Evolutionary conservation across 2,888 invertebrate genomes (phyloP), one percentile per base, ranked within the genome.

Genomic region (Melinaea menophilus): DNA sequence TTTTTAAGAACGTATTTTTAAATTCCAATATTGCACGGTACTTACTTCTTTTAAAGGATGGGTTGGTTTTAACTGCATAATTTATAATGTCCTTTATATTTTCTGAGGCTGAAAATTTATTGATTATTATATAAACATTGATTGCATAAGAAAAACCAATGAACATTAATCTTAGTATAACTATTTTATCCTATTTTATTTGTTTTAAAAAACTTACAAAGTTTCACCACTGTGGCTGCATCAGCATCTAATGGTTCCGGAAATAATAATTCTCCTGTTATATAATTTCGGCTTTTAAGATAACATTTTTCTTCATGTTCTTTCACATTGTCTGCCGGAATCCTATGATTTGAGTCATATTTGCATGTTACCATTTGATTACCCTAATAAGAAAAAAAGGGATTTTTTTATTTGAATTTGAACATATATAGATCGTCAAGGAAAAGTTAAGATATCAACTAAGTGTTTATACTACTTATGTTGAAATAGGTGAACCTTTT

Each of bases 21-120:
- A 46, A 4, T n/a, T 46, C 46, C 11, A 46, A 11, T 31, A 51
- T 31, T 31, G 9, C n/a, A 51, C 31, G 31, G 31, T 51, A 13
- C 46, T 35, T 84, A 90, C 89, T 88, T 86, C 67, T 86, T 68
- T 77, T 82, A 57, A 88, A 87, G 46, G 67, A 64, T 56, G 80
- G 76, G 64, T 88, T 77, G 12, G 58, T 62, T 64, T 68, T 67
- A 9, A 82, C 74, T 37, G 87, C 85, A 68, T 74, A 71, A 34
- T 78, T 73, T 66, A 88, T 79, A 56, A 88, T 84, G n/a, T 78
- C 62, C 58, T 70, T 59, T 55, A 88, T 82, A 46, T 83, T 77
- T 63, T 77, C 73, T 68, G 77, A 75, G 64, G 64, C 89, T 89
- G 79, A 62, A 81, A 79, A 65, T 33, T 37, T 22, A 22, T 22